These are phyloP conservation scores for Grallaria varia DNA, from an alignment of 2,113 vertebrate genomes.

Conservation along the genomic window DNA sequence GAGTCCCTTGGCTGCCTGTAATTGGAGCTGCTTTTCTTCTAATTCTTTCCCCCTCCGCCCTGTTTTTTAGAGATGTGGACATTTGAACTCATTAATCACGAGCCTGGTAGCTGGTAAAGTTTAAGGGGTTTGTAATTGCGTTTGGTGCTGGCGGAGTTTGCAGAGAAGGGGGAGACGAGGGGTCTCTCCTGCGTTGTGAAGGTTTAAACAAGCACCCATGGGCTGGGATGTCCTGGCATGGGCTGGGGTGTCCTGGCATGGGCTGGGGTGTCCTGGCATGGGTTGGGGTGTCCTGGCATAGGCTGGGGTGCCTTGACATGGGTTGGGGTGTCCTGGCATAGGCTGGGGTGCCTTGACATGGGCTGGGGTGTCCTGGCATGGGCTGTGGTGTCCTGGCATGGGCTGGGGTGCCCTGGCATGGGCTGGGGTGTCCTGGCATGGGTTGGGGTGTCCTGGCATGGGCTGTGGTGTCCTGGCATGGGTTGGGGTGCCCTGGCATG, in stretches of 20 bases:
- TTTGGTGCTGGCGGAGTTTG: neutral
- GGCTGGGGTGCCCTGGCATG: neutral
- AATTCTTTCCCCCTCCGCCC: neutral
- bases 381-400: too few species aligned
- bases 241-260: too few species aligned
- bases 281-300: too few species aligned
- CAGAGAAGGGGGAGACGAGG: neutral
- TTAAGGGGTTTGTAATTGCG: conserved; percentile 9
- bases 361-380: neutral
- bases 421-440: neutral
- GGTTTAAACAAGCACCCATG: neutral
- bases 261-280: neutral
- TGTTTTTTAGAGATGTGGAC: neutral
- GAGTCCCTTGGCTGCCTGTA: conserved; percentile 42
- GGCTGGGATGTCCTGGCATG: neutral
- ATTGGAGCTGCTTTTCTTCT: conserved; percentile 24
- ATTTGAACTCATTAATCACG: conserved; percentile 24
- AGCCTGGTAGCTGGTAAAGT: conserved; percentile 18
- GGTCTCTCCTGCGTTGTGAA: neutral
- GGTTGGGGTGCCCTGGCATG: neutral
- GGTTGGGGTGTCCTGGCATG: too few species aligned
- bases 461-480: neutral
- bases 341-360: neutral
- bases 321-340: neutral
- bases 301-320: neutral